A percentile compares a stretch with the other conserved stretches of the same genome.
phyloP scores from a whole-genome alignment of 2,113 vertebrate genomes.

The Hyla sarda region DNA sequence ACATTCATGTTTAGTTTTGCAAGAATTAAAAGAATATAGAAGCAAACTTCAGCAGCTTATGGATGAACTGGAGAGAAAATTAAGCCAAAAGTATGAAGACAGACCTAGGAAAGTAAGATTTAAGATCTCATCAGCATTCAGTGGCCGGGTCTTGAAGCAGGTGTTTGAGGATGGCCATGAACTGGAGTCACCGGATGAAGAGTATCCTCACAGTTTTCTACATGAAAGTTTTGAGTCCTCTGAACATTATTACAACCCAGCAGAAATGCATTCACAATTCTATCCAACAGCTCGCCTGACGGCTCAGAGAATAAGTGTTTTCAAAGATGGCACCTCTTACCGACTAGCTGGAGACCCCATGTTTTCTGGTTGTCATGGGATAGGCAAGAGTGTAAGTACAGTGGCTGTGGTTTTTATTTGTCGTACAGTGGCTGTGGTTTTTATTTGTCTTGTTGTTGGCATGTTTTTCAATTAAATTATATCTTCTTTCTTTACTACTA shows the following conservation, averaged over 20 bases:
- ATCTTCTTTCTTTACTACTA: not conserved
- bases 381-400: constrained; percentile 77
- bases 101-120: constrained; percentile 93
- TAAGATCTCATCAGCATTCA: constrained; percentile 92
- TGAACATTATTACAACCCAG: constrained; percentile 74
- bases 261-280: constrained; percentile 64
- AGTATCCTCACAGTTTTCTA: constrained; percentile 85
- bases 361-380: constrained; percentile 64
- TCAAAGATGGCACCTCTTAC: constrained; percentile 77
- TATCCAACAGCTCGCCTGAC: constrained; percentile 80
- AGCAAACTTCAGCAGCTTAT: constrained; percentile 66
- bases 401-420: not conserved
- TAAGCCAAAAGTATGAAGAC: constrained; percentile 72
- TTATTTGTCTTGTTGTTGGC: not conserved
- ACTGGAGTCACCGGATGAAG: constrained; percentile 87
- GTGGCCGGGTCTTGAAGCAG: constrained; percentile 91
- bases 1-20: constrained; percentile 2
- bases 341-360: constrained; percentile 65
- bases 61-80: constrained; percentile 83
- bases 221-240: constrained; percentile 80
- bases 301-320: constrained; percentile 88
- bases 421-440: not conserved
- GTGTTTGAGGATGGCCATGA: constrained; percentile 95
- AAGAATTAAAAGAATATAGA: constrained; percentile 15
- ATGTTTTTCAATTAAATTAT: not conserved